These are phyloP conservation scores for Pyrrhia umbra DNA, from an alignment of 2,888 invertebrate species.

Conservation along the genomic window DNA sequence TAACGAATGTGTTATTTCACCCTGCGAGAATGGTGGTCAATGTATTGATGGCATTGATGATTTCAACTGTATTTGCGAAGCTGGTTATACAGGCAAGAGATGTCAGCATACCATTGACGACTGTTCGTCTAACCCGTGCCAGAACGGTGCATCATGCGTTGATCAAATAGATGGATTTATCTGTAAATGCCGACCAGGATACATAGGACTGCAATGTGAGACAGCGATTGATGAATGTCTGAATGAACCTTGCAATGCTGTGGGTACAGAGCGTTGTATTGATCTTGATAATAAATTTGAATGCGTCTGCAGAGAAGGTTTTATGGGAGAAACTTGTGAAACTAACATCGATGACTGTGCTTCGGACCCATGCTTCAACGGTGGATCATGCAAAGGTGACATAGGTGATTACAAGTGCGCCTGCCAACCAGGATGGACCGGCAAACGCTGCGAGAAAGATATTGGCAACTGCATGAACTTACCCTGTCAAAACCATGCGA, in stretches of 20 bases:
- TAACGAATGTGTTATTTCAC: constrained; percentile 96
- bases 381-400: constrained; percentile 96
- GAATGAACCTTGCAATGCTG: constrained; percentile 96
- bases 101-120: constrained; percentile 98
- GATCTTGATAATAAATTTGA: constrained; percentile 96
- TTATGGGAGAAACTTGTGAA: constrained; percentile 95
- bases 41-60: constrained; percentile 97
- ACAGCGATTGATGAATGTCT: constrained; percentile 98
- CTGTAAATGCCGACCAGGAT: constrained; percentile 98
- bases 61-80: constrained; percentile 96
- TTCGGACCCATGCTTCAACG: constrained; percentile 96
- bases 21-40: constrained; percentile 97
- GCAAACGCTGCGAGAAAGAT: constrained; percentile 95
- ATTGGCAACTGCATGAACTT: constrained; percentile 96
- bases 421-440: constrained; percentile 96
- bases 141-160: constrained; percentile 96
- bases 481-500: constrained; percentile 98
- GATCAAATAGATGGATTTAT: constrained; percentile 97
- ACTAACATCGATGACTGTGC: constrained; percentile 96
- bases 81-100: constrained; percentile 97
- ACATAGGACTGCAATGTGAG: constrained; percentile 97
- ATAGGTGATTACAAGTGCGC: constrained; percentile 95
- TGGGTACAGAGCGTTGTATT: constrained; percentile 97
- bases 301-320: constrained; percentile 97
- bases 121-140: constrained; percentile 96